Evolutionary conservation across 2,888 invertebrate genomes (phyloP).

Genomic region (Papilio elwesi): DNA sequence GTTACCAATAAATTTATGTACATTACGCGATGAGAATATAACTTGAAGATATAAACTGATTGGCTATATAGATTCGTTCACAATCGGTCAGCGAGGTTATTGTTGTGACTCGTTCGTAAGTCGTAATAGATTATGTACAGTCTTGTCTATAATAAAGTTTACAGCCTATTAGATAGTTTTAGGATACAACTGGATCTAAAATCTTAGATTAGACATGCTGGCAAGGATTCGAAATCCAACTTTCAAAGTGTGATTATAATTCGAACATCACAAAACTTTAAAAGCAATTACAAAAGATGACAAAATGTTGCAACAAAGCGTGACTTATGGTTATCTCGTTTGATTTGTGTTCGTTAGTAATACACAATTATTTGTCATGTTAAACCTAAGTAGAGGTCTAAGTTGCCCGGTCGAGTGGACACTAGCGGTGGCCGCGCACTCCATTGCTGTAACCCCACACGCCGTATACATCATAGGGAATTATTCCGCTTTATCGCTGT

Average conservation of each 20-base stretch:
- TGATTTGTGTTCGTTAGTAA: slow-evolving; percentile 36
- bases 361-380: slow-evolving; percentile 27
- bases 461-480: slow-evolving; percentile 51
- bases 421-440: slow-evolving; percentile 38
- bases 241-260: no score
- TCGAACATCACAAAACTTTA: not conserved
- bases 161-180: no score
- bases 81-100: no score
- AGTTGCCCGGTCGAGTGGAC: slow-evolving; percentile 8
- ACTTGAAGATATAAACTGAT: no score
- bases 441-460: slow-evolving; percentile 48
- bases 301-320: slow-evolving; percentile 21
- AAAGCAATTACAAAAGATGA: not conserved
- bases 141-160: no score
- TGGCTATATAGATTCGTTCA: no score
- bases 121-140: no score
- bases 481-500: slow-evolving; percentile 52
- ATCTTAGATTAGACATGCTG: no score
- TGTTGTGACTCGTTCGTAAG: no score
- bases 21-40: slow-evolving; percentile 25
- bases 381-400: slow-evolving; percentile 18
- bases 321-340: slow-evolving; percentile 30
- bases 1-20: slow-evolving; percentile 13
- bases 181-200: no score
- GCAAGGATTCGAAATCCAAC: no score